A percentile compares a stretch with the other conserved stretches of the same genome.
Evolutionary conservation across 2,113 vertebrate genomes (phyloP).

Genomic region (Addax nasomaculatus): DNA sequence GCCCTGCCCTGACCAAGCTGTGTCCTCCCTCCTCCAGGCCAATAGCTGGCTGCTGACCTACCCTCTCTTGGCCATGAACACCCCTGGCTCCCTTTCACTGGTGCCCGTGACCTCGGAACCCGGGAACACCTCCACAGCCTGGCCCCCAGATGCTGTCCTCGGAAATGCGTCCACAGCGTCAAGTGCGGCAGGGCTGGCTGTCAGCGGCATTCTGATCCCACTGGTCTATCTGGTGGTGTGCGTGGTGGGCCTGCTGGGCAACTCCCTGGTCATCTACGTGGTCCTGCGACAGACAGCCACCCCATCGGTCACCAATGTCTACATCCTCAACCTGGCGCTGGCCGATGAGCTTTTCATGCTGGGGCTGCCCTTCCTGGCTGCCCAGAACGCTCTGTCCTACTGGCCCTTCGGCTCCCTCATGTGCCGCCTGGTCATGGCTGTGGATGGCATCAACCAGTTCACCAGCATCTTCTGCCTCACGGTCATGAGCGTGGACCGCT

Average conservation of each 20-base stretch:
- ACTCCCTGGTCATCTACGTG: constrained; percentile 94
- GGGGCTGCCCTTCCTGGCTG: constrained; percentile 93
- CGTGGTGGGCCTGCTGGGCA: constrained; percentile 90
- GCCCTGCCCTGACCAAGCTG: not conserved
- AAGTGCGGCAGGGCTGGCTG: constrained; percentile 69
- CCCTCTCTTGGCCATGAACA: constrained; percentile 72
- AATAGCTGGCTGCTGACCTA: not conserved
- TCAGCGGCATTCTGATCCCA: constrained; percentile 89
- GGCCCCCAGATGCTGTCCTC: constrained; percentile 50
- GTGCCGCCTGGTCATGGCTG: constrained; percentile 95
- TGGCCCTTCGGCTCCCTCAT: constrained; percentile 96
- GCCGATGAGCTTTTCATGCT: constrained; percentile 98
- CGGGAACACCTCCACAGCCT: constrained; percentile 71
- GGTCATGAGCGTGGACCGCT: constrained; percentile 95
- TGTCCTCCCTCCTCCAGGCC: constrained; percentile 24
- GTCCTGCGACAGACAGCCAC: constrained; percentile 89
- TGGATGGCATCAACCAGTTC: constrained; percentile 97
- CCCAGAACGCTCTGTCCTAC: constrained; percentile 92
- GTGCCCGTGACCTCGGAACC: constrained; percentile 36
- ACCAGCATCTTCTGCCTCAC: constrained; percentile 98
- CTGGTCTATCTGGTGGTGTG: constrained; percentile 93
- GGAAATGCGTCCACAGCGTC: constrained; percentile 58
- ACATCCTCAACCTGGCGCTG: constrained; percentile 95
- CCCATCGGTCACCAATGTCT: constrained; percentile 93
- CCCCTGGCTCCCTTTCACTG: constrained; percentile 52